Evolutionary conservation across 2,888 invertebrate species (phyloP).

Genomic region (Escarpia spicata): DNA sequence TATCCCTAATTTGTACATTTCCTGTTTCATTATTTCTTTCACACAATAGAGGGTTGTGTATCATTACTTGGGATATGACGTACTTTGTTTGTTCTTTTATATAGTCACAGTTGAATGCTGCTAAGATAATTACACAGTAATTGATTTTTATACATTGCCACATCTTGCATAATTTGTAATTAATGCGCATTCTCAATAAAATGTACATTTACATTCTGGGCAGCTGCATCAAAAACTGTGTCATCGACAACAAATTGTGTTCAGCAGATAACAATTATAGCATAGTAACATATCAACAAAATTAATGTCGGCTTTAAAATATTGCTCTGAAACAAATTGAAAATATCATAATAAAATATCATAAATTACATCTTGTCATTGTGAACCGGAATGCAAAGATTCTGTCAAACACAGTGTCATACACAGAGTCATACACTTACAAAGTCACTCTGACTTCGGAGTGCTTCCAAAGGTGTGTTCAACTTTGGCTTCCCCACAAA

Average conservation of each 20-base stretch:
- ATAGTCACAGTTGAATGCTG: neutral
- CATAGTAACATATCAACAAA: too few species aligned
- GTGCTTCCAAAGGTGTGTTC: slow-evolving; percentile 50
- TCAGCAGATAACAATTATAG: too few species aligned
- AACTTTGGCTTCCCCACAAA: slow-evolving; percentile 62
- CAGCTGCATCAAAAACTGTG: neutral
- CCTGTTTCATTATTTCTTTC: neutral
- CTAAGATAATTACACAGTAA: too few species aligned
- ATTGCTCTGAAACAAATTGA: neutral
- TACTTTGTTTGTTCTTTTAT: neutral
- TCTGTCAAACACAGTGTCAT: neutral
- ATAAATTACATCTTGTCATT: neutral
- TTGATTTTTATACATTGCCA: neutral
- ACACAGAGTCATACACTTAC: slow-evolving; percentile 46
- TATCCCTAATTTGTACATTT: neutral
- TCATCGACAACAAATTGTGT: neutral
- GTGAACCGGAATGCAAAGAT: neutral
- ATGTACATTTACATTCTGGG: neutral
- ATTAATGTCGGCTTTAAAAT: neutral
- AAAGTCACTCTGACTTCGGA: slow-evolving; percentile 55
- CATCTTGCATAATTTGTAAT: neutral
- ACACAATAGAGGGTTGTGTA: neutral
- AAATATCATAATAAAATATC: neutral
- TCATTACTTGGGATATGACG: neutral
- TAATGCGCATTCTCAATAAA: neutral